Base-by-base conservation (phyloP, 2,888 invertebrate genomes). In the Chelonus formosanus region DNA sequence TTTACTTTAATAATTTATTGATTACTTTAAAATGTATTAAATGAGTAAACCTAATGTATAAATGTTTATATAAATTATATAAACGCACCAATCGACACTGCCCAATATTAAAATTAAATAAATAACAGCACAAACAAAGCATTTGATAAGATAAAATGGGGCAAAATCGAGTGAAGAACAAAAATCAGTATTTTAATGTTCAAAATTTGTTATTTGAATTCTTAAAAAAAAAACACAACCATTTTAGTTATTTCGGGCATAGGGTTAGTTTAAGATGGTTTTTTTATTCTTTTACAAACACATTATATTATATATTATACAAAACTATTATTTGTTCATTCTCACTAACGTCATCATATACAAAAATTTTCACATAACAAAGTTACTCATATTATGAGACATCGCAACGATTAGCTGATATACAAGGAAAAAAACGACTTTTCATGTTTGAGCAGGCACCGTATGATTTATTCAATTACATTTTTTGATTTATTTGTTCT, bases 121-220 rank as follows among this genome's bases (percentile, higher is more conserved):
- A 63, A 63, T 70, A 65, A 60, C 73, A 75, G 73, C 72, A 67
- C 67, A 72, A 73, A 72, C 70, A 73, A 79, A 79, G 80, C 83
- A 82, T 82, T 82, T 80, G 73, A 74, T 78, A 77, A 80, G 77
- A 82, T 69, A 78, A 76, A 60, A 20, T 40, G 50, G 60, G 43
- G 52, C 60, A 60, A 50, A 60, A 20, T 20, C 60, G 36, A 60
- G 35, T 48, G 20, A 58, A 63, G 20, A 64, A 64, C 50, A 59
- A 65, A 54, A 54, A 47, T 34, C 35, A 44, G n/a, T 40, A 35
- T 55, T 63, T 32, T 35, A 34, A 35, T 36, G 4, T 36, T 76
- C 77, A 77, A 76, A 79, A 78, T 78, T 73, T 81, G 80, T 83
- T 82, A 82, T 81, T 78, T 80, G 82, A 83, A 83, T 82, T 83